Percentiles rank a stretch among this genome's conserved stretches.
Evolutionary conservation across 2,888 invertebrate species (phyloP).

Genomic region (Archaeoteleia sp.): DNA sequence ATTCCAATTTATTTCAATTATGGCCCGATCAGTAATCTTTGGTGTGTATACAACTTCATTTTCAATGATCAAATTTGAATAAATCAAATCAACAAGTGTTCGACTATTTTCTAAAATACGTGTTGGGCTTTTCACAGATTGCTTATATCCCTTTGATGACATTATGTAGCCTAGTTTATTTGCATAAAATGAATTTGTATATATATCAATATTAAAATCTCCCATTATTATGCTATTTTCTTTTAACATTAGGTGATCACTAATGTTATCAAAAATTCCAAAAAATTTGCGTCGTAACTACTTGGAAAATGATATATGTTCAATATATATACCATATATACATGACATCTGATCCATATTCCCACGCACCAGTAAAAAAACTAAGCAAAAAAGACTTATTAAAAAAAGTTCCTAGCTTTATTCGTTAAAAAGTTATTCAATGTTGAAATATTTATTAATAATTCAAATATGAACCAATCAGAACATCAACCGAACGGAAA

Average conservation of each 20-base stretch:
- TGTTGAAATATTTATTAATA: too few species aligned
- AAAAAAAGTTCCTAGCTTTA: too few species aligned
- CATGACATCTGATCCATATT: not conserved
- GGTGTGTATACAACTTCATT: too few species aligned
- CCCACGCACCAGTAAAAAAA: slow-evolving; percentile 1
- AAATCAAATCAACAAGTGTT: not conserved
- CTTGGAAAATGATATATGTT: not conserved
- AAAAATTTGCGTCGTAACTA: not conserved
- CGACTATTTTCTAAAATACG: not conserved
- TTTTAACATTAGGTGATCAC: not conserved
- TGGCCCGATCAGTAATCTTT: slow-evolving; percentile 1
- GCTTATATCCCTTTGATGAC: too few species aligned
- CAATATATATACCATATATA: not conserved
- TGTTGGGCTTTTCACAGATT: not conserved
- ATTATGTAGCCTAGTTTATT: not conserved
- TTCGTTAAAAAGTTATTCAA: too few species aligned
- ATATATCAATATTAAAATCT: slow-evolving; percentile 6
- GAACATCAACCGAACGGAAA: too few species aligned
- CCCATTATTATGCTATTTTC: not conserved
- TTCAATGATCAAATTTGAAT: slow-evolving; percentile 1
- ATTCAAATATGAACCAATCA: too few species aligned
- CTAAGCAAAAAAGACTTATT: too few species aligned
- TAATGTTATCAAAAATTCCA: not conserved
- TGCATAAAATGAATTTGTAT: not conserved
- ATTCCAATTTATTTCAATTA: not conserved